Evolutionary conservation across 2,888 invertebrate species (phyloP).

Genomic region (Bombyx huttoni): DNA sequence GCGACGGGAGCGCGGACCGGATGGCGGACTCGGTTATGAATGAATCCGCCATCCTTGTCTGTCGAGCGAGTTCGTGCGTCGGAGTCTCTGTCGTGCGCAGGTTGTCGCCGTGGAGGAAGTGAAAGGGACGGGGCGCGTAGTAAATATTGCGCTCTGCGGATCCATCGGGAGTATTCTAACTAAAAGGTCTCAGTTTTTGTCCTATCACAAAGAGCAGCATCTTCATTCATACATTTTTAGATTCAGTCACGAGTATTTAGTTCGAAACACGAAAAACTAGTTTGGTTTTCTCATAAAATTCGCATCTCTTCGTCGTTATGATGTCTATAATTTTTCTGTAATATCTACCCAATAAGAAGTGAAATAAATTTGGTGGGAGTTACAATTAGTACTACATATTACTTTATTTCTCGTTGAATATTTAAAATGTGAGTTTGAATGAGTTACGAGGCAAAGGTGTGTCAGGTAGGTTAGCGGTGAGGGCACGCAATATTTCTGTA

Average conservation of each 20-base stretch:
- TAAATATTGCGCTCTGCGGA: constrained; percentile 64
- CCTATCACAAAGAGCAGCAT: constrained; percentile 43
- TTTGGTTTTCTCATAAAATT: too few relatives aligned
- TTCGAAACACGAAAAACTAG: background rate
- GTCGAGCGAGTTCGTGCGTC: constrained; percentile 25
- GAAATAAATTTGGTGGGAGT: too few relatives aligned
- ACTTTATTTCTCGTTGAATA: too few relatives aligned
- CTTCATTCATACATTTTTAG: constrained; percentile 50
- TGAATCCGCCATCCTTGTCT: constrained; percentile 61
- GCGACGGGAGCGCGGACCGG: constrained; percentile 64
- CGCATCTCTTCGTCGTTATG: too few relatives aligned
- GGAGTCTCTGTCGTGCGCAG: constrained; percentile 49
- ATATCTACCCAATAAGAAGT: too few relatives aligned
- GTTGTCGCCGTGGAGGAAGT: constrained; percentile 70
- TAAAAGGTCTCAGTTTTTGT: constrained; percentile 54
- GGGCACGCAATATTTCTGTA: background rate
- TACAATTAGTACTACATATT: too few relatives aligned
- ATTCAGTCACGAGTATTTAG: background rate
- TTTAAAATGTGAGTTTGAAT: too few relatives aligned
- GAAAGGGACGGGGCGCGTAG: constrained; percentile 70
- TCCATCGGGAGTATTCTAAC: constrained; percentile 41
- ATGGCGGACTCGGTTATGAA: constrained; percentile 71
- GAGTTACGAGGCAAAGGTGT: background rate
- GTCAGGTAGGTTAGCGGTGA: background rate
- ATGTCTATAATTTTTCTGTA: background rate